A percentile compares a stretch with the other conserved stretches of the same genome.
Conservation (phyloP, 2,113 vertebrate species). For the Otolemur garnettii region DNA sequence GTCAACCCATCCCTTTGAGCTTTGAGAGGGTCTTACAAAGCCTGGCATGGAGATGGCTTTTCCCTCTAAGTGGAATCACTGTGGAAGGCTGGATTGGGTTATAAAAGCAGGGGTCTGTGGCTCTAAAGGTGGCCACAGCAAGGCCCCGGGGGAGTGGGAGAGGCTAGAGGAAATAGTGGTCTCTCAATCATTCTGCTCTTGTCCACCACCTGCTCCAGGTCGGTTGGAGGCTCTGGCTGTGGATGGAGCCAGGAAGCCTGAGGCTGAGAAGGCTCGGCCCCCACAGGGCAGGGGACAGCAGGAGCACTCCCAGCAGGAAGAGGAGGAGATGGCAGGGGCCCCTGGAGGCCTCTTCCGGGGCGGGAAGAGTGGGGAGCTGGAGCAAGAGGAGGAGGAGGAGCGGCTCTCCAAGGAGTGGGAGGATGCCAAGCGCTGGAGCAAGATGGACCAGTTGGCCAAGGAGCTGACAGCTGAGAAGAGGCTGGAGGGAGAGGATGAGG, state of each 20-base stretch:
- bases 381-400: conserved; percentile 74
- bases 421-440: conserved; percentile 88
- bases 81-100: not conserved
- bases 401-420: conserved; percentile 85
- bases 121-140: not conserved
- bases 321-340: conserved; percentile 72
- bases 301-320: not conserved
- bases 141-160: not conserved
- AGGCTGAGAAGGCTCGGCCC: conserved; percentile 79
- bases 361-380: conserved; percentile 68
- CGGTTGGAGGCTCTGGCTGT: conserved; percentile 68
- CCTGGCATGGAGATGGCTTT: accelerated
- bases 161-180: accelerated
- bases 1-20: not conserved
- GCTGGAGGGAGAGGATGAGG: conserved; percentile 76
- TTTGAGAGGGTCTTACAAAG: not conserved
- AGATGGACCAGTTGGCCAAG: conserved; percentile 89
- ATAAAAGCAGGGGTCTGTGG: not conserved
- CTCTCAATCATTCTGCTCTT: conserved; percentile 26
- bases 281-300: conserved; percentile 60
- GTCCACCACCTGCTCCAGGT: conserved; percentile 80
- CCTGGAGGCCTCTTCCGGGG: conserved; percentile 62
- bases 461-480: conserved; percentile 88
- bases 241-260: conserved; percentile 73
- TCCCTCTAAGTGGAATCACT: not conserved